These are phyloP conservation scores for Parotia lawesii DNA, from an alignment of 2,113 vertebrate species.

Conservation along the genomic window DNA sequence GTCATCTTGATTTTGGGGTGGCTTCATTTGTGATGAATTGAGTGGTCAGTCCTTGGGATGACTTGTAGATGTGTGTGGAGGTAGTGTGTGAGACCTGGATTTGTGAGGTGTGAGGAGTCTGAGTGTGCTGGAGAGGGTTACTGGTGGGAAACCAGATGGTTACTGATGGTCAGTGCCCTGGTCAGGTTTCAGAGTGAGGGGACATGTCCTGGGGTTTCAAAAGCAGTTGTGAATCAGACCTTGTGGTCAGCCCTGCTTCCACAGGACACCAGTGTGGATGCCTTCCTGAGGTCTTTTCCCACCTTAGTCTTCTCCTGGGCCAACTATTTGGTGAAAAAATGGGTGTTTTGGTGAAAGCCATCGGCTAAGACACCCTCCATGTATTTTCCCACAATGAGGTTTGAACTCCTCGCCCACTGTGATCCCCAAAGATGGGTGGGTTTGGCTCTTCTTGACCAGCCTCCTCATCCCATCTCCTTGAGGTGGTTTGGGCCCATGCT, in stretches of 20 bases:
- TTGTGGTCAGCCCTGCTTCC: fast-evolving
- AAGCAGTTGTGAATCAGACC: background rate
- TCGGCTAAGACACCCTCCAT: background rate
- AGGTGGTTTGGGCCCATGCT: fast-evolving
- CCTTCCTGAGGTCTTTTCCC: background rate
- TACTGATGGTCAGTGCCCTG: fast-evolving
- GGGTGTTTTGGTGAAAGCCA: background rate
- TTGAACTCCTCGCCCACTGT: background rate
- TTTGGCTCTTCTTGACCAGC: background rate
- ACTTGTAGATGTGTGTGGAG: background rate
- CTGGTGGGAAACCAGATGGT: background rate
- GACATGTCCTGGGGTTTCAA: background rate
- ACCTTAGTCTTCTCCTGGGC: background rate
- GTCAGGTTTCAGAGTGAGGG: background rate
- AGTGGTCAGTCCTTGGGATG: background rate
- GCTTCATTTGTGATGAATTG: fast-evolving
- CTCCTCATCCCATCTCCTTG: background rate
- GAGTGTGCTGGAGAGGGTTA: background rate
- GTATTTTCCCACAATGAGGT: background rate
- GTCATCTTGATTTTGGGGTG: background rate
- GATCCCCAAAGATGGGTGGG: background rate
- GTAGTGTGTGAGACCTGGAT: background rate
- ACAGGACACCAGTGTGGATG: too few relatives aligned
- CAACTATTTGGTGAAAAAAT: background rate
- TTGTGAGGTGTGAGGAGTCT: background rate